Base-by-base conservation (phyloP, 2,797 vertebrate genomes). In the Micromesistius poutassou region DNA sequence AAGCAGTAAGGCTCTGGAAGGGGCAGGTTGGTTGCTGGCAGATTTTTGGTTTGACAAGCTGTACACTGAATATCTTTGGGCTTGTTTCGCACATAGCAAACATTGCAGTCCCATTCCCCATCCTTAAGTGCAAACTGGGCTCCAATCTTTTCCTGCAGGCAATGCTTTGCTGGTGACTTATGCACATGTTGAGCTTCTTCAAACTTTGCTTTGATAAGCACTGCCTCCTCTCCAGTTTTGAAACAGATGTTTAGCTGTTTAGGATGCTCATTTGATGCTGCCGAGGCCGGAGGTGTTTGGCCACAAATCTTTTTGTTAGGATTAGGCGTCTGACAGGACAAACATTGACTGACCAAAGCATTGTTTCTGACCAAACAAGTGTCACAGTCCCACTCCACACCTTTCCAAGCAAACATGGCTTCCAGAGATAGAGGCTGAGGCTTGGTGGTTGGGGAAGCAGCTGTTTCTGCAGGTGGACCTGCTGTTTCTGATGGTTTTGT, bases 1-100 rank as follows among this genome's bases (percentile, higher is more conserved):
- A 99, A 99, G 89, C 99, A 99, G 8, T 97, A 98, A 72, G 98
- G 98, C 85, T 98, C 97, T 72, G 98, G 98, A 70, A 99, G 89
- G 0, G 96, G 90, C 70, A 97, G 97, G 83, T 98, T 99, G 62
- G 96, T 94, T 78, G 91, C 94, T 79, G 96, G 93, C 74, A 94
- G 96, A 19, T 95, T 93, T 19, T 90, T 80, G 42, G 72, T 73
- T 80, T 86, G 76, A 91, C 97, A 99, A 0, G 95, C 86, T 0
- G 88, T 82, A 90, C 98, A 99, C 0, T 79, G 83, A 74, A 87
- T 86, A 73, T 88, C 90, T 19, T 85, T 82, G n/a, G 91, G 74
- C 73, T 89, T 84, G 87, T 99, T 99, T 87, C 85, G 94, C 73
- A 96, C 88, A 74, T 40, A 93, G 81, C 97, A 99, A 0, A 89